Percentiles rank a stretch among this genome's conserved stretches.
phyloP scores from a whole-genome alignment of 2,888 invertebrate genomes.

The Xestoiulus laeticollis region DNA sequence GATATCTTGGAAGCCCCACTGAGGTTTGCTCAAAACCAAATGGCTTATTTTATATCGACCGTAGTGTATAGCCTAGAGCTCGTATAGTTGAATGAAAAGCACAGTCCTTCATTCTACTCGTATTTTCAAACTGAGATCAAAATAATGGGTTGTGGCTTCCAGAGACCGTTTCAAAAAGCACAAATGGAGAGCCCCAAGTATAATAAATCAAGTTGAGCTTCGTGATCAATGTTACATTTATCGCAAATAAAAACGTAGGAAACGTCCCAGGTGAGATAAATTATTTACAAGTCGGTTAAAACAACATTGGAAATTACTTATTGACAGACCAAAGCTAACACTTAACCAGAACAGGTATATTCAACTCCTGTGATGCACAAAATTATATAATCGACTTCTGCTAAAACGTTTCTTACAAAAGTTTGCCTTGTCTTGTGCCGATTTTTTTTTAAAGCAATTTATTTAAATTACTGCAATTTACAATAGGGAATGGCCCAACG shows the following conservation, averaged over 20 bases:
- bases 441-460: not conserved
- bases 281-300: not conserved
- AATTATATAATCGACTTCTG: not conserved
- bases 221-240: not conserved
- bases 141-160: not conserved
- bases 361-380: not conserved
- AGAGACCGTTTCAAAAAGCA: not conserved
- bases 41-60: slow-evolving; percentile 6
- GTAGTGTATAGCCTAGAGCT: not conserved
- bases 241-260: not conserved
- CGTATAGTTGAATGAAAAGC: not conserved
- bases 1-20: not conserved
- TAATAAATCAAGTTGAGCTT: not conserved
- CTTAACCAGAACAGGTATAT: not conserved
- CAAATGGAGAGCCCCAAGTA: not conserved
- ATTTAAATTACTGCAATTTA: not conserved
- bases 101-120: not conserved
- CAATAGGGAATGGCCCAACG: not conserved
- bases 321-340: not conserved
- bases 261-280: not conserved
- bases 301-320: not conserved
- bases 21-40: not conserved
- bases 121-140: not conserved
- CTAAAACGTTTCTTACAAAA: not conserved
- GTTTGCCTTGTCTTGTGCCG: not conserved